Evolutionary conservation across 2,888 invertebrate genomes (phyloP).

Genomic region (Allygus modestus): DNA sequence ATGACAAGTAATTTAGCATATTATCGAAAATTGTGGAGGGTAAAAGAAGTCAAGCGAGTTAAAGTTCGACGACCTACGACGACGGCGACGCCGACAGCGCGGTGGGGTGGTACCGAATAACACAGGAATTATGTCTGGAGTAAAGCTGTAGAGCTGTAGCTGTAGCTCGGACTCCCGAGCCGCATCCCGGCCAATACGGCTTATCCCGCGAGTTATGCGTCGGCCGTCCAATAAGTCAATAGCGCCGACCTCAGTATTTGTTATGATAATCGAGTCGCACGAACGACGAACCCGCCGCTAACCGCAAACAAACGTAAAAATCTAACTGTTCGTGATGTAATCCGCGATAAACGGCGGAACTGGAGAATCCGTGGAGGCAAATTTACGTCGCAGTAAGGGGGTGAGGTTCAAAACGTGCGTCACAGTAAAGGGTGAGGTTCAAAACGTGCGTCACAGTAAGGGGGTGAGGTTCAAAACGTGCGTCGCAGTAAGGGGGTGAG

Average conservation of each 20-base stretch:
- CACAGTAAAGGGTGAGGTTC: too few relatives aligned
- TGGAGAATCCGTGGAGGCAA: not conserved
- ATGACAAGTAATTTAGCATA: too few relatives aligned
- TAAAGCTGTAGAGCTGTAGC: conserved; percentile 6
- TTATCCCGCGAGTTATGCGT: conserved; percentile 19
- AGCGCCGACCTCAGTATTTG: not conserved
- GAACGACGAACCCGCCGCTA: not conserved
- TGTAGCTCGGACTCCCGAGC: not conserved
- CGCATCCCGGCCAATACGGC: conserved; percentile 14
- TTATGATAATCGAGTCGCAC: conserved; percentile 22
- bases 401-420: too few relatives aligned
- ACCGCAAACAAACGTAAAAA: not conserved
- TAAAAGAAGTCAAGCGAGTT: not conserved
- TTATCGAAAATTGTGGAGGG: too few relatives aligned
- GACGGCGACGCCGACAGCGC: not conserved
- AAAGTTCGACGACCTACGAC: not conserved
- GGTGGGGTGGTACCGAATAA: not conserved
- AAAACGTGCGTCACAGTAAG: too few relatives aligned
- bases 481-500: too few relatives aligned
- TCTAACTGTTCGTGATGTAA: not conserved
- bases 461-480: too few relatives aligned
- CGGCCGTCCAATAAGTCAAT: conserved; percentile 25
- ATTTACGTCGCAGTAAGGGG: too few relatives aligned
- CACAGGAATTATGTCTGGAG: not conserved
- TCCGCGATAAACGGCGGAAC: not conserved